A percentile compares a stretch with the other conserved stretches of the same genome.
Evolutionary conservation across 2,888 invertebrate species (phyloP).

Genomic region (Limnephilus rhombicus): DNA sequence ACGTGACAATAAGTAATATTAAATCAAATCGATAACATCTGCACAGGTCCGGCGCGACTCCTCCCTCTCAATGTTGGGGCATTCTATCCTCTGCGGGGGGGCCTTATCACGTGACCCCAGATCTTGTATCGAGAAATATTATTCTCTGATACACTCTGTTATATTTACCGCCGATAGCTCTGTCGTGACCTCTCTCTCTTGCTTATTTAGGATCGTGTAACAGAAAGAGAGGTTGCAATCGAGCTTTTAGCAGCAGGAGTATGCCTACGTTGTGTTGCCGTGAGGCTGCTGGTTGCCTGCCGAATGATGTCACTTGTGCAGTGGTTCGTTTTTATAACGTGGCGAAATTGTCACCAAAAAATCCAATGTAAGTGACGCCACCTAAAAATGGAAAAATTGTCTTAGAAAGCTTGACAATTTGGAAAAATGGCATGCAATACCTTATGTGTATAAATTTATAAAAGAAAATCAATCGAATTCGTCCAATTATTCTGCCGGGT

Average conservation of each 20-base stretch:
- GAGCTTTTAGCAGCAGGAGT: not conserved
- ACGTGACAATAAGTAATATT: conserved; percentile 62
- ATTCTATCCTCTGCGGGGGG: conserved; percentile 59
- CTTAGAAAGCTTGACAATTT: too few relatives aligned
- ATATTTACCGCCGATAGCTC: not conserved
- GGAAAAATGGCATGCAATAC: too few relatives aligned
- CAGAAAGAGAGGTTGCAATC: not conserved
- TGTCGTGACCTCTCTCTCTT: not conserved
- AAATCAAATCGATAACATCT: conserved; percentile 61
- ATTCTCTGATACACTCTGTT: not conserved
- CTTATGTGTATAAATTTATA: too few relatives aligned
- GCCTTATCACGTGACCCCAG: conserved; percentile 48
- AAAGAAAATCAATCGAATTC: too few relatives aligned
- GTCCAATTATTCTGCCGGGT: too few relatives aligned
- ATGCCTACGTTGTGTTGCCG: not conserved
- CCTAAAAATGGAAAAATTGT: too few relatives aligned
- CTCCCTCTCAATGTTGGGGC: conserved; percentile 61
- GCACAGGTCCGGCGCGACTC: conserved; percentile 37
- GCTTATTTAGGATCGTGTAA: not conserved
- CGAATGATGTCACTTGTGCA: not conserved
- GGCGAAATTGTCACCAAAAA: not conserved
- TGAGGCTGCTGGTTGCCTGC: not conserved
- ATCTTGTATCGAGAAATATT: conserved; percentile 29
- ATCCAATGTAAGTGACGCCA: too few relatives aligned
- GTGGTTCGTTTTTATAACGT: not conserved